These are phyloP conservation scores for Clarias magur DNA, from an alignment of 2,113 vertebrate species.

Conservation along the genomic window DNA sequence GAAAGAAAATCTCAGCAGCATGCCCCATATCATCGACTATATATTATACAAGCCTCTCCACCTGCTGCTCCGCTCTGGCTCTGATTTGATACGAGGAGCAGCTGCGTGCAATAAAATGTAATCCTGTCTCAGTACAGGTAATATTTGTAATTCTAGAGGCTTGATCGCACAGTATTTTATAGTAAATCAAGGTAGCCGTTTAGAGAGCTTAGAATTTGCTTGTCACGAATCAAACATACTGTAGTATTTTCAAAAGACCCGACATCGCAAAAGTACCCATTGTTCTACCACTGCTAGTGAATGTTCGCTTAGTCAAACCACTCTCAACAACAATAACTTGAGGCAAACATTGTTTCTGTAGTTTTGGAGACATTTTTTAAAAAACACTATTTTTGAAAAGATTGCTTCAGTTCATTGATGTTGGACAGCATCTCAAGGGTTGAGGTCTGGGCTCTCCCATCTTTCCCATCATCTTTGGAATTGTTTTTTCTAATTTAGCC, in stretches of 20 bases:
- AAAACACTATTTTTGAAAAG: neutral
- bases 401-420: neutral
- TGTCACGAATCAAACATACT: neutral
- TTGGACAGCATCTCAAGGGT: neutral
- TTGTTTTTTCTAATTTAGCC: neutral
- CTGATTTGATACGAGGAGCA: conserved; percentile 46
- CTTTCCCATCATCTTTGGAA: neutral
- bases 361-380: neutral
- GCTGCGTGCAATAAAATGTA: conserved; percentile 53
- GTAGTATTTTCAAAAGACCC: neutral
- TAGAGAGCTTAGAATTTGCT: conserved; percentile 21
- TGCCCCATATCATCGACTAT: conserved; percentile 34
- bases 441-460: neutral
- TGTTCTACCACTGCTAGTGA: neutral
- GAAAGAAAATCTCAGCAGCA: conserved; percentile 39
- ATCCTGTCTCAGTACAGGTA: conserved; percentile 50
- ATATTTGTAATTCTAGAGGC: conserved; percentile 42
- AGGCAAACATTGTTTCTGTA: neutral
- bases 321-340: neutral
- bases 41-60: conserved; percentile 30
- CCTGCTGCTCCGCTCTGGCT: conserved; percentile 36
- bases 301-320: neutral
- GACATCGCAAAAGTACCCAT: neutral
- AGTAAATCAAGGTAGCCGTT: conserved; percentile 15
- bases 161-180: conserved; percentile 8